phyloP scores from a whole-genome alignment of 2,797 vertebrate species.

The Presbytis comata region DNA sequence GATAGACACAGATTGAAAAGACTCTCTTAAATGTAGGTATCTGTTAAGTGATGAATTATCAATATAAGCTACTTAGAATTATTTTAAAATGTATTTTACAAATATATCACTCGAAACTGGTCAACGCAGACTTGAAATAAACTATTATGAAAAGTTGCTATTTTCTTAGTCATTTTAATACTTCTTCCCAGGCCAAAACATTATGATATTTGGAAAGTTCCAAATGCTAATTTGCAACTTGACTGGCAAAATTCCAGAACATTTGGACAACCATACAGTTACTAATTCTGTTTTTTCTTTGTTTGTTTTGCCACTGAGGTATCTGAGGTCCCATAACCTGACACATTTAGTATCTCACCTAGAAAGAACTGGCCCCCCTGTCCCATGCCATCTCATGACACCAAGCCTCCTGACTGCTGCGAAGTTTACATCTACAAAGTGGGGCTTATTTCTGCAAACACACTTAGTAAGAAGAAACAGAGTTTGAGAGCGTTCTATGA shows the following conservation, averaged over 20 bases:
- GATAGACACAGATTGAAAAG: not conserved
- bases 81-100: not conserved
- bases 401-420: fast-evolving
- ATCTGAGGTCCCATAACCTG: not conserved
- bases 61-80: not conserved
- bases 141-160: not conserved
- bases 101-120: not conserved
- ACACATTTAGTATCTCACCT: not conserved
- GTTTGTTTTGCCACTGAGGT: not conserved
- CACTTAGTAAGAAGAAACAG: not conserved
- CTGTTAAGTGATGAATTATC: not conserved
- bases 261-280: not conserved
- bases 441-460: not conserved
- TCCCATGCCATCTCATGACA: not conserved
- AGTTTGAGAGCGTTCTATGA: no score
- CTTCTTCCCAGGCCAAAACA: not conserved
- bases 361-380: fast-evolving
- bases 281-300: no score
- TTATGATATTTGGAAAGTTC: not conserved
- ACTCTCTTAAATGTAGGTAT: not conserved
- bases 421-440: not conserved
- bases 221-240: not conserved
- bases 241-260: not conserved
- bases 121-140: not conserved
- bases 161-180: not conserved